phyloP scores from a whole-genome alignment of 2,888 invertebrate genomes.

The Tetragonula carbonaria region DNA sequence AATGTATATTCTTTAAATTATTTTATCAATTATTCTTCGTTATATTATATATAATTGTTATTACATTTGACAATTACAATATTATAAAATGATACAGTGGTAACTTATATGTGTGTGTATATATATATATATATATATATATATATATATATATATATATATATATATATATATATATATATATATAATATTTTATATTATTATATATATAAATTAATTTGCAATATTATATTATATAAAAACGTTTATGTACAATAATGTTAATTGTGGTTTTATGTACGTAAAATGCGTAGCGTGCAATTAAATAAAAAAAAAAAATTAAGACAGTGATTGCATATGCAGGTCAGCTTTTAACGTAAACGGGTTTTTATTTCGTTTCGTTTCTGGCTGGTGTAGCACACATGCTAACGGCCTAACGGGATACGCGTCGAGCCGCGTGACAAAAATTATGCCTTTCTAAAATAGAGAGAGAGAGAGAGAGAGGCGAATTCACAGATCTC shows the following conservation, averaged over 20 bases:
- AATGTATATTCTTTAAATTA: neutral
- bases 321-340: conserved; percentile 54
- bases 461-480: conserved; percentile 31
- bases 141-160: too few species aligned
- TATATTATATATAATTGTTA: neutral
- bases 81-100: too few species aligned
- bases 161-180: too few species aligned
- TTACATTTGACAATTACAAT: neutral
- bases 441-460: conserved; percentile 58
- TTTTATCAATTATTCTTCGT: too few species aligned
- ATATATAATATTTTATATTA: too few species aligned
- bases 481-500: neutral
- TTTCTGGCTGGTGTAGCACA: conserved; percentile 52
- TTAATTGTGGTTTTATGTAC: neutral
- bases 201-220: too few species aligned
- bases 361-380: conserved; percentile 62
- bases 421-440: conserved; percentile 54
- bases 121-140: too few species aligned
- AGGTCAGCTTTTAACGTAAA: conserved; percentile 64
- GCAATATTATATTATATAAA: neutral
- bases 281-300: neutral
- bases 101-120: too few species aligned
- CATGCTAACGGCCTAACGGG: conserved; percentile 68
- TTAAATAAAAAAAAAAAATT: conserved; percentile 32
- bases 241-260: neutral